Conservation (phyloP, 2,888 invertebrate genomes). For the Stratiomys singularior region DNA sequence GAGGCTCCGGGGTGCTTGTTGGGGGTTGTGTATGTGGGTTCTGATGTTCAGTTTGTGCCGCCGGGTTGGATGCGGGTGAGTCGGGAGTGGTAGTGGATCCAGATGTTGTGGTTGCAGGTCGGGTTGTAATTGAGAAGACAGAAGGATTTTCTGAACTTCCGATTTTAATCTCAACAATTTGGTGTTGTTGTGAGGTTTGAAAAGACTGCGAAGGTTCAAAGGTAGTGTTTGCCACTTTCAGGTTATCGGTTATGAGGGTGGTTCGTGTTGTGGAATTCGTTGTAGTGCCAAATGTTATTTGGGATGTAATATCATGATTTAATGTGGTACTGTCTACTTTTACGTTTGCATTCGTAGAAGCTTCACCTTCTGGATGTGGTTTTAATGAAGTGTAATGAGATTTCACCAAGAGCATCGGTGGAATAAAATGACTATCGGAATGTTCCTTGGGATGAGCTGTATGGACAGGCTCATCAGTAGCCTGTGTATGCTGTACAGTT, state of each 20-base stretch:
- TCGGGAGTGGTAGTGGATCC: conserved; percentile 34
- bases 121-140: conserved; percentile 49
- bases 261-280: conserved; percentile 24
- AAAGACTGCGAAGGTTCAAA: conserved; percentile 32
- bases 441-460: conserved; percentile 58
- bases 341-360: background rate
- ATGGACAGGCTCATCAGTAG: conserved; percentile 33
- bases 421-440: conserved; percentile 64
- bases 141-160: conserved; percentile 49
- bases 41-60: conserved; percentile 40
- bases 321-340: conserved; percentile 37
- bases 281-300: conserved; percentile 33
- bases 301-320: conserved; percentile 37
- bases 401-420: conserved; percentile 65
- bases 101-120: conserved; percentile 40
- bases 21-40: background rate
- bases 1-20: background rate
- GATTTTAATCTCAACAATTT: conserved; percentile 51
- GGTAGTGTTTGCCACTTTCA: conserved; percentile 35
- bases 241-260: conserved; percentile 16
- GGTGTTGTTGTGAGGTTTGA: conserved; percentile 45
- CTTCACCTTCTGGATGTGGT: conserved; percentile 47
- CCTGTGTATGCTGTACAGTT: conserved; percentile 24
- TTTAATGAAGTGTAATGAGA: conserved; percentile 63
- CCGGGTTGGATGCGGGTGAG: conserved; percentile 49